These are phyloP conservation scores for Metopia argyrocephala DNA, from an alignment of 2,888 invertebrate species.

Conservation along the genomic window DNA sequence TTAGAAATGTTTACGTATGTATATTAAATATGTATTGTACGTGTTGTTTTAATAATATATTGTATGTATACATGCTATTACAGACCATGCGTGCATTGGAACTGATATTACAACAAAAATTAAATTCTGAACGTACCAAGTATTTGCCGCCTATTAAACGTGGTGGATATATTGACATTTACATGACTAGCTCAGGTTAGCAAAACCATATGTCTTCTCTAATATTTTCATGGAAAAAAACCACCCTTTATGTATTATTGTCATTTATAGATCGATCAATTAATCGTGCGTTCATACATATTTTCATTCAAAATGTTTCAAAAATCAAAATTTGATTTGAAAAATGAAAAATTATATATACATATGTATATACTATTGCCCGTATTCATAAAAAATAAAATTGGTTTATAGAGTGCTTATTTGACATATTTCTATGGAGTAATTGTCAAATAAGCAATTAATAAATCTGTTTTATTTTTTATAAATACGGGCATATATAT, in stretches of 20 bases:
- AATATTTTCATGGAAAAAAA: neutral
- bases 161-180: conserved; percentile 89
- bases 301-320: conserved; percentile 23
- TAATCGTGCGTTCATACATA: conserved; percentile 21
- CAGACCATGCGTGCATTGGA: conserved; percentile 87
- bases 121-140: conserved; percentile 88
- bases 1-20: neutral
- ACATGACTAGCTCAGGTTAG: conserved; percentile 93
- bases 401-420: no score
- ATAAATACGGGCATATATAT: neutral
- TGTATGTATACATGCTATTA: conserved; percentile 57
- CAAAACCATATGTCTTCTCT: conserved; percentile 45
- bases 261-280: conserved; percentile 2
- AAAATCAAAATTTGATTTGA: no score
- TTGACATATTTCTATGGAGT: no score
- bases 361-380: no score
- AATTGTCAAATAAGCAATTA: no score
- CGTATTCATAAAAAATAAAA: no score
- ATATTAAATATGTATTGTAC: conserved; percentile 31
- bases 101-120: conserved; percentile 84
- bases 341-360: no score
- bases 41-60: conserved; percentile 1
- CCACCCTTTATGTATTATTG: no score
- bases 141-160: conserved; percentile 89
- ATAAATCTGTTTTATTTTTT: no score